Base-by-base conservation (phyloP, 2,113 vertebrate species). In the Hyla sarda region DNA sequence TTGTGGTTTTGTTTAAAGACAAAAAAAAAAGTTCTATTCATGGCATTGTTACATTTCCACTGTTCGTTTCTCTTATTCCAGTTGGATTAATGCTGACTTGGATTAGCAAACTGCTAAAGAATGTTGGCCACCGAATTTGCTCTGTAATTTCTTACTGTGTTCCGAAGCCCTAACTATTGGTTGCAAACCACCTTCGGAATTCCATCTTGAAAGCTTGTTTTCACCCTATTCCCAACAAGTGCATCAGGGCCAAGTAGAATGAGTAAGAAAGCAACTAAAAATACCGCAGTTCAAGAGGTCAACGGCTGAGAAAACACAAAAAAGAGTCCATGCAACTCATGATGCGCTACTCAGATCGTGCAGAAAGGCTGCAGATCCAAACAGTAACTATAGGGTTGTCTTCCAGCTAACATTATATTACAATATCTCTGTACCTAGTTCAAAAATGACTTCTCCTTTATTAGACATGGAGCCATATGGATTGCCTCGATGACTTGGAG, bases 61-160 rank as follows among this genome's bases (percentile, higher is more conserved):
- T 79, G 60, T 41, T 45, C 52, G 71, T 79, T 79, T 79, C 74
- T 69, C 77, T 54, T 69, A 78, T 79, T 85, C 83, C 74, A 54
- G 16, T 78, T 54, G 83, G 83, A 85, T 85, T 85, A 85, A 78
- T 79, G 74, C 58, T 54, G 83, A 85, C 41, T 78, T 85, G 60
- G 75, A 85, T 85, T 79, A 85, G 65, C 84, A 85, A 79, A 85
- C 75, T 79, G 1, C 48, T 28, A 41, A 79, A 45, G 75, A 79
- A 79, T 85, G 84, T 79, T 71, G 60, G 74, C 48, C 48, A 54
- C 60, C n/a, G 50, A 79, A 41, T 79, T 78, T 54, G 62, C 74
- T 76, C 84, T 85, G 74, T 85, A 85, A 85, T 85, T 85, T 85
- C 75, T 19, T 32, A 30, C 82, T 79, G 28, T 45, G 30, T 41